Percentiles rank a stretch among this genome's conserved stretches.
phyloP scores from a whole-genome alignment of 2,888 invertebrate species.

The Apodemia mormo region DNA sequence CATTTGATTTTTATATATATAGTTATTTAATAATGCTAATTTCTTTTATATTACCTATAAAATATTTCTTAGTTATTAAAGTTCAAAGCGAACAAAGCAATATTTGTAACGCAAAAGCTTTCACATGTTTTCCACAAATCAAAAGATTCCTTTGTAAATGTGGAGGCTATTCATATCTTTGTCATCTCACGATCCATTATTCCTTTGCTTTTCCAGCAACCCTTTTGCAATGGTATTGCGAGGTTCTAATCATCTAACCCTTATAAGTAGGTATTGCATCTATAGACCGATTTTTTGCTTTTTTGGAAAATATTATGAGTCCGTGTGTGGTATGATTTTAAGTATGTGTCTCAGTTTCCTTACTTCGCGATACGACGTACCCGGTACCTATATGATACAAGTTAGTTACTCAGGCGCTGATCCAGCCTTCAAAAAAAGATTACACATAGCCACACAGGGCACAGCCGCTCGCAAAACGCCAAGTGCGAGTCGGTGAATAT shows the following conservation, averaged over 20 bases:
- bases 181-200: conserved; percentile 14
- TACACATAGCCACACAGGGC: no score
- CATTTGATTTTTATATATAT: no score
- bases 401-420: no score
- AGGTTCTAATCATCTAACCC: conserved; percentile 1
- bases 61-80: neutral
- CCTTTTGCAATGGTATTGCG: conserved; percentile 2
- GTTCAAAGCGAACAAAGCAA: conserved; percentile 5
- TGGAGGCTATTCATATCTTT: conserved; percentile 15
- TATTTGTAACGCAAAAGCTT: conserved; percentile 16
- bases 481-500: no score
- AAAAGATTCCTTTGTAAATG: conserved; percentile 16
- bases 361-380: no score
- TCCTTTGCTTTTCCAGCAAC: neutral
- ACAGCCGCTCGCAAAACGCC: no score
- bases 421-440: no score
- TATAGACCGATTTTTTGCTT: neutral
- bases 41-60: neutral
- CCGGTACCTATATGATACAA: no score
- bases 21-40: neutral
- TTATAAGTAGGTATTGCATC: neutral
- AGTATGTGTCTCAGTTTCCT: no score
- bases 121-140: conserved; percentile 16
- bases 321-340: no score
- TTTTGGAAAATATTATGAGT: neutral